phyloP scores from a whole-genome alignment of 2,797 vertebrate species.

The Eulemur coronatus region DNA sequence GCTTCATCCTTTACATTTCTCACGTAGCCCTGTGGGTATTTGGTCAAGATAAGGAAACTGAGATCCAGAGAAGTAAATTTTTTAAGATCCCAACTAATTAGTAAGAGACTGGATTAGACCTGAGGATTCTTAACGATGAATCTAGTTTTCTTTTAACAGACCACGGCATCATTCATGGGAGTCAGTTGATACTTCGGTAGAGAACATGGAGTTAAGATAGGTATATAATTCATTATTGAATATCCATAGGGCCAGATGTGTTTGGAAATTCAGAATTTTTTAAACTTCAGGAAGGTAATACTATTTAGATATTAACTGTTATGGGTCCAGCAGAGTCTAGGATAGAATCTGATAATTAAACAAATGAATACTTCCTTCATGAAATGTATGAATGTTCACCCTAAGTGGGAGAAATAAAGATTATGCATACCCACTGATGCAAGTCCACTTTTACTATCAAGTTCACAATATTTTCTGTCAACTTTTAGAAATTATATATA shows the following conservation, averaged over 20 bases:
- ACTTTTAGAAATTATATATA: not conserved
- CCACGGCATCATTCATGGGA: not conserved
- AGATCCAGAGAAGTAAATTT: not conserved
- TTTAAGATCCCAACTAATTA: not conserved
- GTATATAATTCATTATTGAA: not conserved
- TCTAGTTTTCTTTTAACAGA: constrained; percentile 20
- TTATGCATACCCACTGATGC: not conserved
- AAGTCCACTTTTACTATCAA: not conserved
- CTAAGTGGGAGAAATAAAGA: not conserved
- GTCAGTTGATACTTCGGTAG: not conserved
- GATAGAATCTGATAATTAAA: not conserved
- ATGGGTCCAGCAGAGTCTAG: not conserved
- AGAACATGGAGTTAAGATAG: not conserved
- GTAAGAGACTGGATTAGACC: not conserved
- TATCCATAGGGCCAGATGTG: not conserved
- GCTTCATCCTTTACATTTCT: not conserved
- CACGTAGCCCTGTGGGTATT: not conserved
- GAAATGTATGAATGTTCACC: not conserved
- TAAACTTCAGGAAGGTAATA: not conserved
- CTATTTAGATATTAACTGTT: not conserved
- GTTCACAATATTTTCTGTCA: not conserved
- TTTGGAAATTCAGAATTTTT: not conserved
- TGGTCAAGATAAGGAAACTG: not conserved
- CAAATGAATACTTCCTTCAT: not conserved
- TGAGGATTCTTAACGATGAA: not conserved